Conservation (phyloP, 1,140 invertebrate species). For the Phortica variegata region DNA sequence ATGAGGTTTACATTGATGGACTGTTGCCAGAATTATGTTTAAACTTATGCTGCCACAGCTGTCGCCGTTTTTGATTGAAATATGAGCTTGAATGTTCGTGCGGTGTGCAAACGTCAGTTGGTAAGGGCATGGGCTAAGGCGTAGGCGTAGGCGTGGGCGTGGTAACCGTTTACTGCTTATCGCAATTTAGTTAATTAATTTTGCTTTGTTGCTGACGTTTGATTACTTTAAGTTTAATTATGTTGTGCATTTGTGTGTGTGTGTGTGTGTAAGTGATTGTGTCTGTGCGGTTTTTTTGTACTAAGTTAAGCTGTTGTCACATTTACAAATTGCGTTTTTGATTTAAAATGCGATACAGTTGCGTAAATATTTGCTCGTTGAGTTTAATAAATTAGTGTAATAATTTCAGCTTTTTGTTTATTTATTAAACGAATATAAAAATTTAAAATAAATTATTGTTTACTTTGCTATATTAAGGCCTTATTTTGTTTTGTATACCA, state of each 20-base stretch:
- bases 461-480: no score
- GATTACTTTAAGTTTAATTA: conserved; percentile 50
- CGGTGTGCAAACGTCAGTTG: no score
- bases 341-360: no score
- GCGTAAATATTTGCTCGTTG: no score
- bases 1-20: conserved; percentile 41
- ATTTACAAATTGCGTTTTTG: neutral
- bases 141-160: no score
- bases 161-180: conserved; percentile 22
- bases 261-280: neutral
- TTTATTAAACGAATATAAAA: no score
- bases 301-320: neutral
- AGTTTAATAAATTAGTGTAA: no score
- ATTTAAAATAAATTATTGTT: no score
- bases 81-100: conserved; percentile 33
- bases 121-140: no score
- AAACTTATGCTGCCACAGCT: conserved; percentile 49
- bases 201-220: conserved; percentile 50
- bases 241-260: conserved; percentile 5
- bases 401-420: no score
- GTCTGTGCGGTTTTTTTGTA: neutral
- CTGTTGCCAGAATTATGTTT: conserved; percentile 51
- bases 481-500: no score
- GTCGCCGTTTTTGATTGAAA: conserved; percentile 52
- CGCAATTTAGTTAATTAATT: conserved; percentile 49